These are phyloP conservation scores for pig (Sus scrofa) DNA, from an alignment of 2,113 vertebrate species.

Conservation along the genomic window DNA sequence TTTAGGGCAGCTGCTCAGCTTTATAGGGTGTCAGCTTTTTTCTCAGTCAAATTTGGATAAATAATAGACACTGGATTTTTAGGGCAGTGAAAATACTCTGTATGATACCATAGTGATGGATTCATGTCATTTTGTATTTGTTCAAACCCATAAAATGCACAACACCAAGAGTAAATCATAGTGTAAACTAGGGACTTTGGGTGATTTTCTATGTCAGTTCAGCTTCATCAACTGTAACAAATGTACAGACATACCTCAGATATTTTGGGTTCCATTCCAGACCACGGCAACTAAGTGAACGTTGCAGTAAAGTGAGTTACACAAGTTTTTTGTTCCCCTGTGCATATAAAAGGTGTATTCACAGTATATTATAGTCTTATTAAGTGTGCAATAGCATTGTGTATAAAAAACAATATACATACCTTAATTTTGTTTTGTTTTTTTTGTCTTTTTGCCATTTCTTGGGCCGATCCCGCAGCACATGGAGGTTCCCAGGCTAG, in stretches of 20 bases:
- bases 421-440: not conserved
- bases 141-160: not conserved
- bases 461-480: too few relatives aligned
- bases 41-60: conserved; percentile 43
- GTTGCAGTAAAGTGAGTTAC: not conserved
- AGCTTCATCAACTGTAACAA: not conserved
- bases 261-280: not conserved
- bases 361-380: not conserved
- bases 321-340: not conserved
- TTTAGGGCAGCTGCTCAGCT: not conserved
- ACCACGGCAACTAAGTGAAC: not conserved
- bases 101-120: not conserved
- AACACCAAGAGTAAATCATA: not conserved
- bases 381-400: not conserved
- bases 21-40: not conserved
- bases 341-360: not conserved
- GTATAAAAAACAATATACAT: not conserved
- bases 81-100: not conserved
- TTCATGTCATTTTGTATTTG: not conserved
- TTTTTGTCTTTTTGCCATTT: too few relatives aligned
- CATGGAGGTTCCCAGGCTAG: too few relatives aligned
- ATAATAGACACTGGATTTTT: conserved; percentile 36
- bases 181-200: not conserved
- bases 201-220: not conserved
- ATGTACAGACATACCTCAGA: not conserved